These are phyloP conservation scores for Megaceryle maxima DNA, from an alignment of 2,113 vertebrate species.

Conservation along the genomic window DNA sequence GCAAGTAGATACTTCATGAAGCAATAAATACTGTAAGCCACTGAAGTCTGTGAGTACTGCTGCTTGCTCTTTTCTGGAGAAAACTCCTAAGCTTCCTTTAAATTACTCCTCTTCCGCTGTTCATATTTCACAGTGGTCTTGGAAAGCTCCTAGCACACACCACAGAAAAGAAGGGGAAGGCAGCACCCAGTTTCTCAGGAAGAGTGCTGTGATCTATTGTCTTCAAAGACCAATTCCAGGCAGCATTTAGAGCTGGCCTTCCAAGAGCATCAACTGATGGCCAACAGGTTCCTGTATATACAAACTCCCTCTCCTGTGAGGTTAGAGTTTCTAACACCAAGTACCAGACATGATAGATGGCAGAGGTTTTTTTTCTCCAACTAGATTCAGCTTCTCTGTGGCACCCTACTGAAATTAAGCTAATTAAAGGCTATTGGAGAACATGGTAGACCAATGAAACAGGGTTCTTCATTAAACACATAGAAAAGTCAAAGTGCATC, in stretches of 20 bases:
- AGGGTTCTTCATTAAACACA: not conserved
- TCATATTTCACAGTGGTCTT: not conserved
- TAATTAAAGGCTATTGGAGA: not conserved
- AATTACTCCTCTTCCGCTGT: not conserved
- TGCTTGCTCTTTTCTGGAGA: not conserved
- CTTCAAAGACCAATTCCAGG: not conserved
- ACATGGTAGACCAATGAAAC: not conserved
- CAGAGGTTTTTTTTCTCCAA: not conserved
- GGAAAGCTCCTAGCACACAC: not conserved
- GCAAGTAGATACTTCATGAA: not conserved
- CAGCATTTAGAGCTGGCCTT: not conserved
- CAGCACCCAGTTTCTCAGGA: not conserved
- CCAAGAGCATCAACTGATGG: not conserved
- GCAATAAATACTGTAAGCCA: not conserved
- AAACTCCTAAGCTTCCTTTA: not conserved
- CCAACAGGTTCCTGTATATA: not conserved
- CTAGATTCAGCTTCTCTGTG: not conserved
- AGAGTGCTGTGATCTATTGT: not conserved
- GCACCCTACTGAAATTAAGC: not conserved
- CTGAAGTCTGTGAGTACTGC: not conserved
- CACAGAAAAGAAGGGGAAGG: not conserved
- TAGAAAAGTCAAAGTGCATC: not conserved
- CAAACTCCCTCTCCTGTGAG: not conserved
- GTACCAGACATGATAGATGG: not conserved
- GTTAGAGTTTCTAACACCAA: not conserved